Conservation (phyloP, 2,113 vertebrate genomes). For the Aleadryas rufinucha region DNA sequence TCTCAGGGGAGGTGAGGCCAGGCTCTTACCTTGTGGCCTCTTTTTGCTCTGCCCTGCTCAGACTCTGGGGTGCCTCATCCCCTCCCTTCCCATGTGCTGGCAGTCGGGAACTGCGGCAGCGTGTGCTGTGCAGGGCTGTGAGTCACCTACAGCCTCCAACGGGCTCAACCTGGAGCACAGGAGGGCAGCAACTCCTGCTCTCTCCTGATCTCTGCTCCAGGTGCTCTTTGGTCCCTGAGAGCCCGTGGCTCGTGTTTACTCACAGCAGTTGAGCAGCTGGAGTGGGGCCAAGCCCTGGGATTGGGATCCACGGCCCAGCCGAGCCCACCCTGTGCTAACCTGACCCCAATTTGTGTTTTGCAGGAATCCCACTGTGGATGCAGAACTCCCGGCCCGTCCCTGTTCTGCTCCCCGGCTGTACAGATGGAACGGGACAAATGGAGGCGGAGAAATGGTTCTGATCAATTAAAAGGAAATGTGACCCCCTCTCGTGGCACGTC, state of each 20-base stretch:
- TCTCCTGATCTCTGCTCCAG: not conserved
- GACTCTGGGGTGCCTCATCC: not conserved
- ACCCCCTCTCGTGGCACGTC: not conserved
- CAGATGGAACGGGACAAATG: not conserved
- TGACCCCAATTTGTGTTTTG: not conserved
- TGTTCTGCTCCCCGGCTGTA: not conserved
- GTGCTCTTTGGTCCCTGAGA: not conserved
- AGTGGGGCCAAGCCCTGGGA: not conserved
- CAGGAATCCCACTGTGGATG: not conserved
- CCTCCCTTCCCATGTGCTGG: not conserved
- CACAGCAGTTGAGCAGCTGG: not conserved
- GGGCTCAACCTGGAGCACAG: not conserved
- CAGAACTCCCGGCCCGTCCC: not conserved
- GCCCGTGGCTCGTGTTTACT: not conserved
- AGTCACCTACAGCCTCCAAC: not conserved
- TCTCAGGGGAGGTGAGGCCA: not conserved
- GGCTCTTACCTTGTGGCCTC: not conserved
- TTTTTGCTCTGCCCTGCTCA: not conserved
- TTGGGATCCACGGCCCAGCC: fast-evolving
- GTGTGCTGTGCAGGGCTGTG: not conserved
- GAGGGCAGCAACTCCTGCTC: not conserved
- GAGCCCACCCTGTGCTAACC: fast-evolving
- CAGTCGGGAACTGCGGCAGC: not conserved
- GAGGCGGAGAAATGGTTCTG: not conserved
- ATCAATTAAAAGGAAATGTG: conserved; percentile 50